Conservation (phyloP, 1,140 invertebrate species). For the Panagrolaimus sp. region DNA sequence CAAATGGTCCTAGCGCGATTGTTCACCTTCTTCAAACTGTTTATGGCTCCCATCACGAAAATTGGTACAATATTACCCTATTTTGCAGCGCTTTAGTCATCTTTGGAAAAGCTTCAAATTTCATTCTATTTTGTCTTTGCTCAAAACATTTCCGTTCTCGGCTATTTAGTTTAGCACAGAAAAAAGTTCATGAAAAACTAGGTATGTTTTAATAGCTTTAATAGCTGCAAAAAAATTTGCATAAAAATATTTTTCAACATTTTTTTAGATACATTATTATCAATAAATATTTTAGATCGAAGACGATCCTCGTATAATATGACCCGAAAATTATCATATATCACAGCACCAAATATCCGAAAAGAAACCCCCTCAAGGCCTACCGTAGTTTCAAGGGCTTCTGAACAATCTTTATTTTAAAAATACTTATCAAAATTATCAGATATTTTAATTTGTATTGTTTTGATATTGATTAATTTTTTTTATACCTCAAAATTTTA, state of each 20-base stretch:
- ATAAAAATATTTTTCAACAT: slow-evolving; percentile 6
- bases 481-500: not conserved
- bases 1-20: slow-evolving; percentile 55
- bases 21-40: slow-evolving; percentile 46
- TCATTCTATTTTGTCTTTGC: slow-evolving; percentile 56
- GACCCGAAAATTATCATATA: not conserved
- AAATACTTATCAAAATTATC: not conserved
- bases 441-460: not conserved
- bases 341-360: not conserved
- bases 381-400: not conserved
- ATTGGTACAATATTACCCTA: slow-evolving; percentile 19
- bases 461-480: not conserved
- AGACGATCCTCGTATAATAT: not conserved
- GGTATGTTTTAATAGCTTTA: slow-evolving; percentile 27
- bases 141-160: slow-evolving; percentile 55
- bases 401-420: not conserved
- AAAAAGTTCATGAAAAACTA: slow-evolving; percentile 52
- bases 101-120: slow-evolving; percentile 55
- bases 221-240: not conserved
- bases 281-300: slow-evolving; percentile 4
- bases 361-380: not conserved
- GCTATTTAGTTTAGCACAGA: slow-evolving; percentile 51
- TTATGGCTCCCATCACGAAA: slow-evolving; percentile 20
- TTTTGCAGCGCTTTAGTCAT: slow-evolving; percentile 51
- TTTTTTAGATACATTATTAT: not conserved